Conservation (phyloP, 2,113 vertebrate genomes). For the Saguinus midas region DNA sequence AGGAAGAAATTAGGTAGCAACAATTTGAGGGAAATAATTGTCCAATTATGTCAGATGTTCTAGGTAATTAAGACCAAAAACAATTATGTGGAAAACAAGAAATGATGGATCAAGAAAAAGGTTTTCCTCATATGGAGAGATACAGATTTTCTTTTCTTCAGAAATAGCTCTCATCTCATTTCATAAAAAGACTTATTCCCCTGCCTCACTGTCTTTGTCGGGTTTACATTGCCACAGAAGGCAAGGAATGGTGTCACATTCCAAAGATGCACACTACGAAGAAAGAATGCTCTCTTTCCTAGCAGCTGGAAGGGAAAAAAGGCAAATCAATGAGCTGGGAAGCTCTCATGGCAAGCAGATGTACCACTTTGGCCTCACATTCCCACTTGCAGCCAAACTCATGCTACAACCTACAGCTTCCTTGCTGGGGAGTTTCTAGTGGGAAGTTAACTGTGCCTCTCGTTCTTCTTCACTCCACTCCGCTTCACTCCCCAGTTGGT, state of each 20-base stretch:
- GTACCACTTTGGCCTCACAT: not conserved
- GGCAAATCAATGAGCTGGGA: not conserved
- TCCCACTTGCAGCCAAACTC: not conserved
- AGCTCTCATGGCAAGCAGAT: constrained; percentile 16
- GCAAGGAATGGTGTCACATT: not conserved
- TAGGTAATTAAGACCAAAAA: not conserved
- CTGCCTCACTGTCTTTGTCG: not conserved
- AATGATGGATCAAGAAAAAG: not conserved
- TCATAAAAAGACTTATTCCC: not conserved
- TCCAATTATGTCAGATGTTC: not conserved
- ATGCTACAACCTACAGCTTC: not conserved
- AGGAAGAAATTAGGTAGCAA: not conserved
- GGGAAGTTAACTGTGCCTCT: not conserved
- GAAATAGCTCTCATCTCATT: not conserved
- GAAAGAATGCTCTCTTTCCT: not conserved
- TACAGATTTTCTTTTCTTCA: constrained; percentile 1
- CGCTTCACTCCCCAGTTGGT: not conserved
- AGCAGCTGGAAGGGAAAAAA: not conserved
- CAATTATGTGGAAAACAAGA: not conserved
- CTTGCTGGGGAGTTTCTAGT: not conserved
- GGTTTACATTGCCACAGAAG: not conserved
- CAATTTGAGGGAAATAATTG: not conserved
- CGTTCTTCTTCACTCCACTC: not conserved
- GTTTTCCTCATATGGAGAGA: not conserved
- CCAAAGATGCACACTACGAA: not conserved